Percentiles rank a stretch among this genome's conserved stretches.
Conservation (phyloP, 2,888 invertebrate species). For the Drosophila aldrichi region DNA sequence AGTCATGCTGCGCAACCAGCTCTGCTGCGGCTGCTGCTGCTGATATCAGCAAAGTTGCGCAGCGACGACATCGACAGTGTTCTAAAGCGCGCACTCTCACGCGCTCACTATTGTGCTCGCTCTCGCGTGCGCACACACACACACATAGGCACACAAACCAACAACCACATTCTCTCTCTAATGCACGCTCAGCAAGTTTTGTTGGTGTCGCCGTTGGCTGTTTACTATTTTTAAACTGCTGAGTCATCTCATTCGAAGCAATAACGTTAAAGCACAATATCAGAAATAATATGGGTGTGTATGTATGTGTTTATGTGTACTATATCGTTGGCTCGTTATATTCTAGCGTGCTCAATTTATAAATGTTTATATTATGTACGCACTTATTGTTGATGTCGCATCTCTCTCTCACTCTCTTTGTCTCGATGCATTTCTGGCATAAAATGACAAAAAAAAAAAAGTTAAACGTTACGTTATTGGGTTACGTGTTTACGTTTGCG, state of each 20-base stretch:
- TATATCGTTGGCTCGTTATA: conserved; percentile 49
- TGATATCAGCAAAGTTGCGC: conserved; percentile 70
- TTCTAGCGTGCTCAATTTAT: conserved; percentile 42
- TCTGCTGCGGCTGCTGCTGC: conserved; percentile 53
- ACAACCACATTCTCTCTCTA: conserved; percentile 42
- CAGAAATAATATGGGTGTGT: conserved; percentile 35
- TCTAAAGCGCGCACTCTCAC: conserved; percentile 47
- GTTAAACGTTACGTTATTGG: conserved; percentile 39
- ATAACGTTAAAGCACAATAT: conserved; percentile 68
- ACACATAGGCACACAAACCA: neutral
- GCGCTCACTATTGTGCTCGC: neutral
- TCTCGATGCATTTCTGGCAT: conserved; percentile 32
- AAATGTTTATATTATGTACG: conserved; percentile 28
- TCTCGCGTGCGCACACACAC: conserved; percentile 5
- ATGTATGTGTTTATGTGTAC: neutral
- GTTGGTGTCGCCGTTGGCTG: conserved; percentile 69
- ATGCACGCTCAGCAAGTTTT: conserved; percentile 58
- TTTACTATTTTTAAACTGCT: conserved; percentile 86
- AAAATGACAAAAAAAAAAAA: conserved; percentile 10
- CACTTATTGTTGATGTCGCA: conserved; percentile 25
- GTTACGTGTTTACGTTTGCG: conserved; percentile 54
- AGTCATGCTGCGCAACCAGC: conserved; percentile 79
- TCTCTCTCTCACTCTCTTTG: neutral
- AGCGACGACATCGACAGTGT: conserved; percentile 34
- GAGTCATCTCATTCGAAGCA: conserved; percentile 83